These are phyloP conservation scores for Azorinus chamasolen DNA, from an alignment of 2,888 invertebrate genomes.

Conservation along the genomic window DNA sequence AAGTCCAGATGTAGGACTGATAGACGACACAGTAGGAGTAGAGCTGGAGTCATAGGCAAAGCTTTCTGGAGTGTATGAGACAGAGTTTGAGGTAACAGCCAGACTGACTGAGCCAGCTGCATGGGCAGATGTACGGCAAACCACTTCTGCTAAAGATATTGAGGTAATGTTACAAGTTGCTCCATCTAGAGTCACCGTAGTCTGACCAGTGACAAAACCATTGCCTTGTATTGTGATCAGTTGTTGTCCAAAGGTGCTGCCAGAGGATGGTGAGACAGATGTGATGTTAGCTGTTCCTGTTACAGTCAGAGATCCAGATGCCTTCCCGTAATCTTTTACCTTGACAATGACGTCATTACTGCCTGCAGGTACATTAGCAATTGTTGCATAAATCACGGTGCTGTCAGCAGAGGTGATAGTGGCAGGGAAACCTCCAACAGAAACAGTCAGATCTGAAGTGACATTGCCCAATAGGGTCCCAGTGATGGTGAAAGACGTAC, in stretches of 20 bases:
- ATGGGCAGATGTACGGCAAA: slow-evolving; percentile 67
- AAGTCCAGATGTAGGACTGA: slow-evolving; percentile 63
- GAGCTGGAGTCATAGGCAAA: slow-evolving; percentile 54
- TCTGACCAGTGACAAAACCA: slow-evolving; percentile 70
- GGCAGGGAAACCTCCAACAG: slow-evolving; percentile 73
- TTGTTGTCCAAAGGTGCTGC: slow-evolving; percentile 65
- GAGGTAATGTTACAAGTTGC: slow-evolving; percentile 59
- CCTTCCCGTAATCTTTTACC: slow-evolving; percentile 60
- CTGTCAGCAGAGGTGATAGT: slow-evolving; percentile 48
- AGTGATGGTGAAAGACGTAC: slow-evolving; percentile 63
- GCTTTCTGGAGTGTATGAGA: slow-evolving; percentile 49
- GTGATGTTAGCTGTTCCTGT: slow-evolving; percentile 42
- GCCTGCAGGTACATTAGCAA: slow-evolving; percentile 71
- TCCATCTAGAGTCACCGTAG: slow-evolving; percentile 67
- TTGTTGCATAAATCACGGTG: slow-evolving; percentile 65
- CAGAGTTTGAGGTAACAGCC: slow-evolving; percentile 64
- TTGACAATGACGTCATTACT: slow-evolving; percentile 63
- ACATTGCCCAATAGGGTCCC: slow-evolving; percentile 63
- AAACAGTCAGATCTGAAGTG: slow-evolving; percentile 56
- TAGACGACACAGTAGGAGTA: slow-evolving; percentile 65
- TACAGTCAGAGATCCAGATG: slow-evolving; percentile 45
- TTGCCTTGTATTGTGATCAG: slow-evolving; percentile 62
- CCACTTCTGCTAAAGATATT: slow-evolving; percentile 56
- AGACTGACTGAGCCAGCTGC: slow-evolving; percentile 57
- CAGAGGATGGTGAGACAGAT: slow-evolving; percentile 52